A percentile compares a stretch with the other conserved stretches of the same genome.
Evolutionary conservation across 2,888 invertebrate genomes (phyloP).

Genomic region (Dascillus cervinus): DNA sequence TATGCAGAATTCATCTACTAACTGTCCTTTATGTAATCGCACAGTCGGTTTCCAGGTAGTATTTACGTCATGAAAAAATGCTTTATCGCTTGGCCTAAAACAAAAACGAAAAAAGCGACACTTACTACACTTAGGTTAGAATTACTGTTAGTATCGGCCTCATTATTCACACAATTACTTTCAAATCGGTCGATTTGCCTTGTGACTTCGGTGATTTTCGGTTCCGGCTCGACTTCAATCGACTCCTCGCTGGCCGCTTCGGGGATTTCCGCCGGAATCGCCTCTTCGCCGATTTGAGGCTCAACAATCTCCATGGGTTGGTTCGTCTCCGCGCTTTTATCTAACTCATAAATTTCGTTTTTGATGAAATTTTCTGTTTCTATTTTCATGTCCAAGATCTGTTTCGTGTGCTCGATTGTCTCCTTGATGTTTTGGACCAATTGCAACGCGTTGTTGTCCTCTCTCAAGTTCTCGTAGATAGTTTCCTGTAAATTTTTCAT

Average conservation of each 20-base stretch:
- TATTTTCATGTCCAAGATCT: constrained; percentile 8
- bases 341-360: constrained; percentile 9
- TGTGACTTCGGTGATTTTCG: too few species aligned
- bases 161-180: constrained; percentile 12
- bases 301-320: constrained; percentile 3
- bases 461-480: not conserved
- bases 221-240: not conserved
- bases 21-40: too few species aligned
- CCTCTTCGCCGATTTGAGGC: constrained; percentile 3
- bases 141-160: constrained; percentile 12
- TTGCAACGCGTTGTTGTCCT: not conserved
- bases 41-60: too few species aligned
- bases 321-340: not conserved
- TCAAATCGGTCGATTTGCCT: constrained; percentile 39
- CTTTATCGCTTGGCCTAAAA: too few species aligned
- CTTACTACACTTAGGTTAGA: constrained; percentile 11
- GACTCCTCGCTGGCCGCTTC: not conserved
- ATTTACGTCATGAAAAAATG: too few species aligned
- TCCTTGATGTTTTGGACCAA: constrained; percentile 7
- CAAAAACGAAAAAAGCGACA: constrained; percentile 12
- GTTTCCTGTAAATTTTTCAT: constrained; percentile 14
- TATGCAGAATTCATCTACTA: too few species aligned
- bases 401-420: constrained; percentile 10
- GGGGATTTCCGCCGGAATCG: constrained; percentile 4
- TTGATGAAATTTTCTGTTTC: constrained; percentile 11